Conservation (phyloP, 2,888 invertebrate species). For the Drosophila yooni region DNA sequence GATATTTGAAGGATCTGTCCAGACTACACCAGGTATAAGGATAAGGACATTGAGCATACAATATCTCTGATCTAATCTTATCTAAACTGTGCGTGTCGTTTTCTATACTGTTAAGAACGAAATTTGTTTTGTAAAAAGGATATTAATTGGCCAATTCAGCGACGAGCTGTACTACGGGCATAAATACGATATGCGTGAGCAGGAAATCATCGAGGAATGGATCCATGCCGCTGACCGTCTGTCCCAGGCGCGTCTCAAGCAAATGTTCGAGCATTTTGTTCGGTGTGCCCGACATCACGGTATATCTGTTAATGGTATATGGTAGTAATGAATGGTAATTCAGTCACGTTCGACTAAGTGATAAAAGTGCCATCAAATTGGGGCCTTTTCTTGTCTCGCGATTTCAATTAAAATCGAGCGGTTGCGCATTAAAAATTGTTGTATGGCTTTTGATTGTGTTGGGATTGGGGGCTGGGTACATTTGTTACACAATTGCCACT, state of each 20-base stretch:
- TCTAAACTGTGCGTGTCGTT: neutral
- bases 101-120: neutral
- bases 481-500: conserved; percentile 68
- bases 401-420: conserved; percentile 47
- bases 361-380: conserved; percentile 32
- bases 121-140: conserved; percentile 86
- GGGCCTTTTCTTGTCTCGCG: conserved; percentile 16
- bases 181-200: conserved; percentile 92
- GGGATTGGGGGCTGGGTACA: neutral
- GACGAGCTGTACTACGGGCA: conserved; percentile 91
- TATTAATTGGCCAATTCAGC: conserved; percentile 91
- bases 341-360: conserved; percentile 35
- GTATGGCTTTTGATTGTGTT: no score
- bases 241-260: conserved; percentile 91
- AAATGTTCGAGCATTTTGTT: conserved; percentile 95
- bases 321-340: conserved; percentile 19
- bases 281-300: conserved; percentile 94
- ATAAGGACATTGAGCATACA: neutral
- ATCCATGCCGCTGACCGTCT: conserved; percentile 88
- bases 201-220: conserved; percentile 93
- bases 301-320: conserved; percentile 87
- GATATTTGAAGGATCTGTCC: neutral
- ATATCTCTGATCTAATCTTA: neutral
- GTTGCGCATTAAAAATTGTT: conserved; percentile 19
- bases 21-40: neutral